A percentile compares a stretch with the other conserved stretches of the same genome.
Conservation (phyloP, 2,113 vertebrate species). For the Tor tambroides region DNA sequence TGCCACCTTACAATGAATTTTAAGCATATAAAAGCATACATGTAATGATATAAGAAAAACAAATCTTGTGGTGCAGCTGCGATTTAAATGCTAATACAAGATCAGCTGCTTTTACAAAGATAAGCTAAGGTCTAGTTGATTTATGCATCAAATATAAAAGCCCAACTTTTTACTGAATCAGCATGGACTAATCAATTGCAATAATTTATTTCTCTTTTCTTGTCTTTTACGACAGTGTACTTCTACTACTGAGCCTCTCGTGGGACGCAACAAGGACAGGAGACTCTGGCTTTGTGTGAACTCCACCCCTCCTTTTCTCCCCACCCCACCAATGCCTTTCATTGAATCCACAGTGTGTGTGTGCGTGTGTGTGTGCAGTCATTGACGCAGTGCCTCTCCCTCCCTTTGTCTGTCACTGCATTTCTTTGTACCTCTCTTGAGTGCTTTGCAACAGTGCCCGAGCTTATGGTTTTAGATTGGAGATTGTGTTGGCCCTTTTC, state of each 20-base stretch:
- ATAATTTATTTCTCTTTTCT: neutral
- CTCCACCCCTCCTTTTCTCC: conserved; percentile 41
- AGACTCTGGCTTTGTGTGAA: conserved; percentile 50
- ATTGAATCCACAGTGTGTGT: conserved; percentile 34
- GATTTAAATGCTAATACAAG: no score
- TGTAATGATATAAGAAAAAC: neutral
- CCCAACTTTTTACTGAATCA: no score
- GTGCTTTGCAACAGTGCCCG: conserved; percentile 34
- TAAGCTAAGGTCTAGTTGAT: no score
- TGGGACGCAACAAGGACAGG: conserved; percentile 45
- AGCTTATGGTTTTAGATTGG: conserved; percentile 14
- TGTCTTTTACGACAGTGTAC: conserved; percentile 70
- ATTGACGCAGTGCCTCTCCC: conserved; percentile 52
- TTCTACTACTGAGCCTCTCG: conserved; percentile 76
- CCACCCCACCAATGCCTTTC: conserved; percentile 54
- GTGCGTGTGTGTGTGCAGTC: conserved; percentile 30
- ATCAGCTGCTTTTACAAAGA: no score
- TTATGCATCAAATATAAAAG: no score
- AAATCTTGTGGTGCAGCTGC: no score
- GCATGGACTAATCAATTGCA: neutral
- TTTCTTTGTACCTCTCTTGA: conserved; percentile 36
- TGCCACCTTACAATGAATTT: neutral
- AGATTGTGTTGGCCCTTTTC: neutral
- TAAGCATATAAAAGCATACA: neutral
- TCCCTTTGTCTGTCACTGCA: conserved; percentile 23